phyloP scores from a whole-genome alignment of 1,140 invertebrate genomes.

The Penaeus vannamei region DNA sequence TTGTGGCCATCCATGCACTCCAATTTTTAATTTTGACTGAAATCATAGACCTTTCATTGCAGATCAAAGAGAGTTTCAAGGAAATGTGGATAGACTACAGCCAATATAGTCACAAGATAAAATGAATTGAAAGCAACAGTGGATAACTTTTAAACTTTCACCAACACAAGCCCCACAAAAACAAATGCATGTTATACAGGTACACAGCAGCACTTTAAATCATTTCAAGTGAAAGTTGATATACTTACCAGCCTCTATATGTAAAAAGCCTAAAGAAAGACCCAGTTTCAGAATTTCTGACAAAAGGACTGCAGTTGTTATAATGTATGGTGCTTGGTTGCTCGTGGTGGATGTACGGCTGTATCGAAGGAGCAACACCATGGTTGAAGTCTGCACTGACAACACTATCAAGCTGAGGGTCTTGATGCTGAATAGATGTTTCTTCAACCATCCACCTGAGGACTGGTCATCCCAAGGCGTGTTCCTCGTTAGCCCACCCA shows the following conservation, averaged over 20 bases:
- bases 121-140: too few species aligned
- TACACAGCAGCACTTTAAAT: too few species aligned
- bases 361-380: constrained; percentile 74
- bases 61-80: too few species aligned
- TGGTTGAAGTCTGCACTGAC: constrained; percentile 73
- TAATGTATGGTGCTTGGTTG: constrained; percentile 72
- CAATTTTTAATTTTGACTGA: too few species aligned
- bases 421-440: constrained; percentile 22
- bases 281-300: constrained; percentile 73
- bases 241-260: constrained; percentile 68
- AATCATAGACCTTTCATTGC: too few species aligned
- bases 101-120: too few species aligned
- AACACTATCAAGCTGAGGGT: constrained; percentile 70
- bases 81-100: too few species aligned
- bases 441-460: constrained; percentile 8
- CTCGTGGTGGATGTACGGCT: constrained; percentile 67
- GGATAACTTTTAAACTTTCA: too few species aligned
- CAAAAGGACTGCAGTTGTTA: constrained; percentile 74
- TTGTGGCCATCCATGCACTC: too few species aligned
- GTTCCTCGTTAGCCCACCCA: background rate
- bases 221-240: too few species aligned
- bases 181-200: too few species aligned
- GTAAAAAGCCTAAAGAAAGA: constrained; percentile 72
- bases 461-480: background rate
- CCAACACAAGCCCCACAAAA: too few species aligned